Conservation (phyloP, 2,888 invertebrate genomes). For the Brachypalpus laphriformis region DNA sequence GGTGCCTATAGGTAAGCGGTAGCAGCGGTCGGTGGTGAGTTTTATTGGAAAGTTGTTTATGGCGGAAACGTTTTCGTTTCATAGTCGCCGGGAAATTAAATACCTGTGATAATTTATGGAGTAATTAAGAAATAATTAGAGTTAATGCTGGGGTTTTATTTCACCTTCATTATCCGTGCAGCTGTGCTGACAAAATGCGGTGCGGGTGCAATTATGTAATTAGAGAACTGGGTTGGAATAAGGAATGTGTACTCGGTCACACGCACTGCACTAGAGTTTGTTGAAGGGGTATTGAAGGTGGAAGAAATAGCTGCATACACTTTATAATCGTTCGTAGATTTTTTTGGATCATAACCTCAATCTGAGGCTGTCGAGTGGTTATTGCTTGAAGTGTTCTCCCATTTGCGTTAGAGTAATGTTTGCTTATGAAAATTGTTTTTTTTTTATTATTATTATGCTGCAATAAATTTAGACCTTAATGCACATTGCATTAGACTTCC, state of each 20-base stretch:
- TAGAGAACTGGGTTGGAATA: constrained; percentile 13
- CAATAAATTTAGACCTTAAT: background rate
- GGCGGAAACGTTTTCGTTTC: constrained; percentile 55
- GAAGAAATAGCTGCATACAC: background rate
- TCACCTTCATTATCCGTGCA: constrained; percentile 42
- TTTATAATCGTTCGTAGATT: background rate
- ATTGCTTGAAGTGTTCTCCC: background rate
- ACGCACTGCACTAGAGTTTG: constrained; percentile 8
- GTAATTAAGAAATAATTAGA: constrained; percentile 65
- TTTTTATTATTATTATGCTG: background rate
- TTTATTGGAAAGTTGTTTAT: constrained; percentile 64
- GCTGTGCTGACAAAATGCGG: constrained; percentile 39
- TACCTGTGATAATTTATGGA: constrained; percentile 67
- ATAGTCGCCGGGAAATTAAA: constrained; percentile 58
- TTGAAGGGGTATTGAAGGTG: background rate
- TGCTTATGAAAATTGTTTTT: background rate
- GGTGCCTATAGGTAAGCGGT: constrained; percentile 30
- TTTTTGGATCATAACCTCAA: background rate
- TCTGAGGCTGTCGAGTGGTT: background rate
- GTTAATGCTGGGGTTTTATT: constrained; percentile 54
- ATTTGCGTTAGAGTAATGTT: background rate
- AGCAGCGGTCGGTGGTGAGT: background rate
- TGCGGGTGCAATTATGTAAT: constrained; percentile 35
- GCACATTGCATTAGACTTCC: too few relatives aligned
- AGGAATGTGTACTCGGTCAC: constrained; percentile 2